A percentile compares a stretch with the other conserved stretches of the same genome.
Evolutionary conservation across 2,797 vertebrate species (phyloP).

Genomic region (Pseudochromis fuscus): DNA sequence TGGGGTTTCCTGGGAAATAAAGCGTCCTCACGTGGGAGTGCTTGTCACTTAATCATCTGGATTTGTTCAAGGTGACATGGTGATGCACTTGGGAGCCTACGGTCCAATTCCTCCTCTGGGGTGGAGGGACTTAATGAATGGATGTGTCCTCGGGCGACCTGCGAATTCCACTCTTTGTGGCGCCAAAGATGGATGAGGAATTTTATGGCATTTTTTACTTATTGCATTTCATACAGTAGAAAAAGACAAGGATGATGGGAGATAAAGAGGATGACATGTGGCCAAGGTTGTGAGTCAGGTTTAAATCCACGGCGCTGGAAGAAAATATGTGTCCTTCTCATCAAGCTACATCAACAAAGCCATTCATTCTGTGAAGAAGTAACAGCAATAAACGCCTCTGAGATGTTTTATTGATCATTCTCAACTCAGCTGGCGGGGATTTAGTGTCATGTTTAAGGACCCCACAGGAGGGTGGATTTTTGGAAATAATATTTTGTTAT

Average conservation of each 20-base stretch:
- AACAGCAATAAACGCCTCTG: background rate
- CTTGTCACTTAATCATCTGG: slow-evolving; percentile 83
- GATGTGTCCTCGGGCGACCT: slow-evolving; percentile 73
- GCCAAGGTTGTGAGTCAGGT: slow-evolving; percentile 54
- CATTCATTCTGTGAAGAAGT: slow-evolving; percentile 34
- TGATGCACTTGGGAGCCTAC: slow-evolving; percentile 69
- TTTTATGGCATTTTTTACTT: slow-evolving; percentile 57
- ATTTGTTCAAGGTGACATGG: slow-evolving; percentile 88
- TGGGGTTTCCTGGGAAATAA: slow-evolving; percentile 85
- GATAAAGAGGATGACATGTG: slow-evolving; percentile 42
- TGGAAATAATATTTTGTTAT: background rate
- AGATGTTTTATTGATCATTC: slow-evolving; percentile 39
- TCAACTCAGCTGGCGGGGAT: slow-evolving; percentile 1
- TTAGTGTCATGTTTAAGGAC: slow-evolving; percentile 15
- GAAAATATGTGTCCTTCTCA: slow-evolving; percentile 19
- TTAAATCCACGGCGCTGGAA: slow-evolving; percentile 9
- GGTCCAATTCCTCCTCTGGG: slow-evolving; percentile 77
- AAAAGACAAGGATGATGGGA: slow-evolving; percentile 30
- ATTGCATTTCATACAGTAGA: slow-evolving; percentile 36
- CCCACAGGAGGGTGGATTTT: background rate
- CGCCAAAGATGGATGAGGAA: slow-evolving; percentile 62
- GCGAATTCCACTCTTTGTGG: slow-evolving; percentile 44
- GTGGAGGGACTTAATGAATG: slow-evolving; percentile 77
- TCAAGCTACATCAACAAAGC: background rate
- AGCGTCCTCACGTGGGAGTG: slow-evolving; percentile 74